Evolutionary conservation across 2,797 vertebrate genomes (phyloP).

Genomic region (Scleropages formosus): DNA sequence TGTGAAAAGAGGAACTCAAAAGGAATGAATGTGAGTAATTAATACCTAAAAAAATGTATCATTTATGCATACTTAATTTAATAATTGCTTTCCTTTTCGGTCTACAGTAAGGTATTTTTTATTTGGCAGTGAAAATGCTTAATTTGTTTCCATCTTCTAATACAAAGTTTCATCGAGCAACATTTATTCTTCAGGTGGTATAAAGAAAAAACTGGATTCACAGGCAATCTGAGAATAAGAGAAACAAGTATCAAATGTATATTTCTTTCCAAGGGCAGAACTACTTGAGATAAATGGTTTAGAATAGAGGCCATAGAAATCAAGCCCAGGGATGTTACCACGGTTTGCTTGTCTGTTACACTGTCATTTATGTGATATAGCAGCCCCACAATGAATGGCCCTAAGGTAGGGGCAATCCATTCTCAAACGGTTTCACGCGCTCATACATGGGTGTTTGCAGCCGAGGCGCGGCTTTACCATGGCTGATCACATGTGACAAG

Average conservation of each 20-base stretch:
- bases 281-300: background rate
- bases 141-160: too few relatives aligned
- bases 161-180: too few relatives aligned
- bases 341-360: background rate
- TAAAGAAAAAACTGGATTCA: background rate
- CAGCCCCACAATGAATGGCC: background rate
- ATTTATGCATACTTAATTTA: too few relatives aligned
- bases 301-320: background rate
- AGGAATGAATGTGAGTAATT: too few relatives aligned
- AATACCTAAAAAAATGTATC: too few relatives aligned
- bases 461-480: background rate
- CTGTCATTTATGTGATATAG: background rate
- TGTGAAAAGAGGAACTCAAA: too few relatives aligned
- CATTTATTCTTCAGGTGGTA: too few relatives aligned
- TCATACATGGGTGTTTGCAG: background rate
- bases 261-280: background rate
- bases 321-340: background rate
- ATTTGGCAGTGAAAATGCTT: too few relatives aligned
- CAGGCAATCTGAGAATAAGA: background rate
- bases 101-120: too few relatives aligned
- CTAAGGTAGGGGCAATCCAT: background rate
- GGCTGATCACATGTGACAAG: background rate
- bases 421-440: background rate
- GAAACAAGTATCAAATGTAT: background rate
- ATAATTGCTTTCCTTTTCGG: too few relatives aligned